Base-by-base conservation (phyloP, 2,113 vertebrate species). In the Sylvietta virens region DNA sequence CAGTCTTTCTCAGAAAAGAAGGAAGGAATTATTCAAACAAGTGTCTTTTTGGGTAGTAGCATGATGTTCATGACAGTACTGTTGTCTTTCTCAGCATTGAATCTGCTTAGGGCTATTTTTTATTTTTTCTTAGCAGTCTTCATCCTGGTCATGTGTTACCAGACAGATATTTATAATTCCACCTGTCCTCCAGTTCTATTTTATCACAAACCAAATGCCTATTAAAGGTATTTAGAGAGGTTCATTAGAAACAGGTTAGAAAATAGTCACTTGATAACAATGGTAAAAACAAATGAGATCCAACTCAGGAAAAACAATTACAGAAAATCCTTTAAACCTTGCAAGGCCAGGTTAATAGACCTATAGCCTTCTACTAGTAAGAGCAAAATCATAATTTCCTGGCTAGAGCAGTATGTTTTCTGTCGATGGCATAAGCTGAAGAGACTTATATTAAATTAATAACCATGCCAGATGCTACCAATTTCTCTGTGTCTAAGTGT, bases 391-490 rank as follows among this genome's bases (percentile, higher is more conserved):
- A 19, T 78, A 81, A 91, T 94, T 90, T 74, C 33, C 22, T 81
- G 31, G 33, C 14, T 73, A 61, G 5, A 85, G 28, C 15, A 79
- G 9, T 16, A 42, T 53, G 16, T 22, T 74, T 39, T 19, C 15
- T 53, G 48, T 51, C 74, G 53, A 91, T 39, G 79, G 13, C 69
- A 60, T 56, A 81, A 74, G 20, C 23, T 81, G 86, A 89, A 95
- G 58, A 91, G 53, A 80, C 48, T 82, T 76, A 61, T 37, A 83
- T 92, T 91, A 65, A 80, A 87, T 92, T 91, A 87, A 82, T 79
- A 81, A 40, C 0, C 0, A 61, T 74, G 23, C 78, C 93, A 94
- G 48, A 90, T 50, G 62, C 54, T 82, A 80, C 81, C 35, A 83
- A 54, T 88, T 67, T 93, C 50, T 92, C n/a, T 89, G 10, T 53